Conservation (phyloP, 2,113 vertebrate genomes). For the Rhynchomys soricoides region DNA sequence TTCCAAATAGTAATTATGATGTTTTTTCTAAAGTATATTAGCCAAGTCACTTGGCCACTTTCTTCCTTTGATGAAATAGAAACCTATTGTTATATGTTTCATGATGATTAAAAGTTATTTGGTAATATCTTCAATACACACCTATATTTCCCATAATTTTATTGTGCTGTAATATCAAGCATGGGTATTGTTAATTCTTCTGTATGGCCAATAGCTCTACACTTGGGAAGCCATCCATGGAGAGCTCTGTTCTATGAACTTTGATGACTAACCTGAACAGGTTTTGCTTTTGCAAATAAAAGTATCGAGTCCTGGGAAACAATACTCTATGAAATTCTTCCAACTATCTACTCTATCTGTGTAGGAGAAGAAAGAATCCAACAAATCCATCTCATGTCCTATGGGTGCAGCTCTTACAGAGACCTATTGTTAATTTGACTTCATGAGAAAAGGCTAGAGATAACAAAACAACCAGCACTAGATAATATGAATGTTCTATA, state of each 20-base stretch:
- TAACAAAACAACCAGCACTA: slow-evolving; percentile 24
- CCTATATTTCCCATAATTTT: slow-evolving; percentile 4
- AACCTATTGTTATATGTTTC: neutral
- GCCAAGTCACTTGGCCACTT: neutral
- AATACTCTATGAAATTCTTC: neutral
- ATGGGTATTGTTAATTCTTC: neutral
- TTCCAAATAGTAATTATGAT: neutral
- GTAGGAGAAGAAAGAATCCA: neutral
- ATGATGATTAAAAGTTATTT: slow-evolving; percentile 1
- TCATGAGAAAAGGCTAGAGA: neutral
- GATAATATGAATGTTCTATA: neutral
- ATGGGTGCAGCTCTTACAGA: neutral
- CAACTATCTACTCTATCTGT: neutral
- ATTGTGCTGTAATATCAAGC: neutral
- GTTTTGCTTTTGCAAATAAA: neutral
- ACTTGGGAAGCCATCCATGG: neutral
- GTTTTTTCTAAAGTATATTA: slow-evolving; percentile 44
- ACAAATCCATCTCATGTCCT: neutral
- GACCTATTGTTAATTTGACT: neutral
- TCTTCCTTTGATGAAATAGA: neutral
- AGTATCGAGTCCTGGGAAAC: neutral
- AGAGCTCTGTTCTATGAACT: neutral
- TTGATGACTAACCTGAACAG: neutral
- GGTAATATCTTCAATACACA: neutral
- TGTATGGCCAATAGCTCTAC: neutral